Evolutionary conservation across 2,888 invertebrate species (phyloP), one percentile per base, ranked within the genome.

Genomic region (Phalera bucephala): DNA sequence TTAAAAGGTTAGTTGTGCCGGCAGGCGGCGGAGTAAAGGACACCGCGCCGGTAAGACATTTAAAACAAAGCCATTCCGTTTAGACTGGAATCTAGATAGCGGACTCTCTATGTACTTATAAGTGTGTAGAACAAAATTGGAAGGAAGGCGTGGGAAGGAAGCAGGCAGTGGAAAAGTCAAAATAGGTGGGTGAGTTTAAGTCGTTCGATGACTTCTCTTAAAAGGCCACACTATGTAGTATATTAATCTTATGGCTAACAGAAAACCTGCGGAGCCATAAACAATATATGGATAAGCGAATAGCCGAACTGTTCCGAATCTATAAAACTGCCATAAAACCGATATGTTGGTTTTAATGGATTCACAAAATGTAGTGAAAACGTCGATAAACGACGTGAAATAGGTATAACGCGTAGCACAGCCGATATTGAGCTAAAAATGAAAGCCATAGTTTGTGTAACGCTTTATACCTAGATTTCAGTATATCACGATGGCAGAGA

Each of bases 101-200:
- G 36, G 22, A 23, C 37, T 43, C 12, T 31, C 33, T 27, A n/a
- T n/a, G n/a, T 17, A 32, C 0, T 45, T 48, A 32, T 31, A 32
- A 25, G 32, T 15, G 28, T 37, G 23, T 25, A 3, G 4, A 12
- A 32, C 35, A 28, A 33, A 55, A 40, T 46, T 35, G 36, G 36
- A 9, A 20, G 15, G 22, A 20, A 26, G 3, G 40, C 48, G 58
- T 59, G 46, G 58, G 58, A 34, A 11, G 11, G 14, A 25, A 37
- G 29, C 28, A 43, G 36, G 36, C 42, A 23, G 33, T 38, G 32
- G 32, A 33, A 41, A 31, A 25, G 9, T 46, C 51, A 23, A 38
- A 46, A 45, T 53, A 43, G 42, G 51, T 39, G 23, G 38, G 30
- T 41, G 30, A 40, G 37, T 46, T 51, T 29, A 43, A 53, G 47